Conservation (phyloP, 1,140 invertebrate genomes). For the Drosophila subobscura region DNA sequence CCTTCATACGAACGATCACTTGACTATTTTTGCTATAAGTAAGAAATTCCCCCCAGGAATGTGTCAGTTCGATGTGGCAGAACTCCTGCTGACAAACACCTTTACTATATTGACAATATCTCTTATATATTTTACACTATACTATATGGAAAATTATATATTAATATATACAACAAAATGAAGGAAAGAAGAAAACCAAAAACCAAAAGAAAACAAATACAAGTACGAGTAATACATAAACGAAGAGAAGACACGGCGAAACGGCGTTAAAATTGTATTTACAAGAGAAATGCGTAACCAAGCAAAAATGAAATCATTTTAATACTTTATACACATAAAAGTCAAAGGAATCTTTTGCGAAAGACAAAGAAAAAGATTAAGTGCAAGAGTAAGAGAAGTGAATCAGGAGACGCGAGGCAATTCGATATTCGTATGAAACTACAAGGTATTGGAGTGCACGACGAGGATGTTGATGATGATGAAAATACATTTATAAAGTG, state of each 20-base stretch:
- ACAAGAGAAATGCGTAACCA: slow-evolving; percentile 65
- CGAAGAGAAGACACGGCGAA: slow-evolving; percentile 26
- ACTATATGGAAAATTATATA: slow-evolving; percentile 80
- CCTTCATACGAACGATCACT: slow-evolving; percentile 79
- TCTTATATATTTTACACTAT: slow-evolving; percentile 83
- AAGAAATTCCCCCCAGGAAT: slow-evolving; percentile 81
- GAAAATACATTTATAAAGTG: slow-evolving; percentile 72
- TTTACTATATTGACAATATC: slow-evolving; percentile 83
- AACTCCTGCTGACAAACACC: slow-evolving; percentile 81
- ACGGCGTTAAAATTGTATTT: slow-evolving; percentile 74
- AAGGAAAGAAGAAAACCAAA: slow-evolving; percentile 36
- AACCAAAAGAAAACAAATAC: slow-evolving; percentile 25
- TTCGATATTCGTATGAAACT: slow-evolving; percentile 37
- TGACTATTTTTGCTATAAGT: slow-evolving; percentile 82
- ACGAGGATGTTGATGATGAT: slow-evolving; percentile 13
- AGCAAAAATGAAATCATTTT: slow-evolving; percentile 78
- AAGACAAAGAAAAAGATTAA: slow-evolving; percentile 28
- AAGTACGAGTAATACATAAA: slow-evolving; percentile 47
- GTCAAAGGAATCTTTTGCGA: slow-evolving; percentile 62
- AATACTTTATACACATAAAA: slow-evolving; percentile 82
- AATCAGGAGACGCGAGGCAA: slow-evolving; percentile 6
- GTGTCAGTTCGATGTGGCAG: slow-evolving; percentile 73
- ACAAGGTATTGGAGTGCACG: slow-evolving; percentile 51
- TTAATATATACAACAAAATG: slow-evolving; percentile 80
- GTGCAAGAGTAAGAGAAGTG: neutral